Conservation (phyloP, 2,888 invertebrate genomes). For the Stramonita haemastoma region DNA sequence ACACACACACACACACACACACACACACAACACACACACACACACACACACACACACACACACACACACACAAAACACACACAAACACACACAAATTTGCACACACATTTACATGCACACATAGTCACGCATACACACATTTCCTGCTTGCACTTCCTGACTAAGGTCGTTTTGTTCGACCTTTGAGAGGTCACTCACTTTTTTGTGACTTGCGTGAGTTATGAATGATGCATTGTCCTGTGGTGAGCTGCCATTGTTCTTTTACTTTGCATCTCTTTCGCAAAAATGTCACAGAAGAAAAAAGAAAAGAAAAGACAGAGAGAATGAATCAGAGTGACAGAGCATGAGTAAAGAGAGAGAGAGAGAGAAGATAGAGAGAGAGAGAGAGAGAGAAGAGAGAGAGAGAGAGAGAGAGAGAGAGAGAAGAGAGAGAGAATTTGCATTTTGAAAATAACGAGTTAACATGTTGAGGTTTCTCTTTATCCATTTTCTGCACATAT, state of each 20-base stretch:
- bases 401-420: background rate
- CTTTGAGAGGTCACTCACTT: background rate
- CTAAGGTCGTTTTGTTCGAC: background rate
- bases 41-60: too few species aligned
- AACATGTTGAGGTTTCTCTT: background rate
- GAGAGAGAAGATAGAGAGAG: background rate
- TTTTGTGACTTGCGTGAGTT: background rate
- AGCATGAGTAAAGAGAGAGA: background rate
- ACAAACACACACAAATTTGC: too few species aligned
- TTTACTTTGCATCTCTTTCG: background rate
- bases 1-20: too few species aligned
- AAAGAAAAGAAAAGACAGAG: background rate
- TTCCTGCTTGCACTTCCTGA: too few species aligned
- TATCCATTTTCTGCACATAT: too few species aligned
- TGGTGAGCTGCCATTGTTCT: background rate
- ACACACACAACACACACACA: too few species aligned
- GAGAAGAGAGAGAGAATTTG: background rate
- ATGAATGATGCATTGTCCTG: background rate
- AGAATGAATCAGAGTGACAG: background rate
- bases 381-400: conserved; percentile 26
- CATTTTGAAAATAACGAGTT: background rate
- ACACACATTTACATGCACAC: too few species aligned
- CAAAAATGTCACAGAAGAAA: background rate
- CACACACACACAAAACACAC: too few species aligned
- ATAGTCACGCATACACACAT: too few species aligned